Evolutionary conservation across 64 coral and sea anemone species (phyloP), one percentile per base, ranked within the genome.

Genomic region (Platygyra sinensis): DNA sequence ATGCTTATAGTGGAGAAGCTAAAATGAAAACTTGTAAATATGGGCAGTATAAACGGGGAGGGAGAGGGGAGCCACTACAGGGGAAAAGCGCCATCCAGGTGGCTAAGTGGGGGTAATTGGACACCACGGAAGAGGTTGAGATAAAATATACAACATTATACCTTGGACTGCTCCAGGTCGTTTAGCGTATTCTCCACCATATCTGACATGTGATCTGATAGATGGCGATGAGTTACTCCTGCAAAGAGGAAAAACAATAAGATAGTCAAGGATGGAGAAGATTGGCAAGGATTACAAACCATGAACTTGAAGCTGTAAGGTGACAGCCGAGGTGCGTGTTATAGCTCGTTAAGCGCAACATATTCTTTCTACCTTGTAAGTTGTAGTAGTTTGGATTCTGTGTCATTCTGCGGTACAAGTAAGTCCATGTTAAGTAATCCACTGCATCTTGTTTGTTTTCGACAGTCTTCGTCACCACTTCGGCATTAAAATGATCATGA

Each of bases 361-460:
- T 52, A 50, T 15, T 14, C 18, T 69, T 4, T 86, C 30, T 78
- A 98, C 96, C 96, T 95, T 98, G 96, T 77, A 98, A 89, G 73
- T 98, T 98, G 81, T 98, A 98, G 72, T 98, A 98, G 77, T 98
- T 98, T 5, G 96, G 96, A 49, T 98, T 98, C 51, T 94, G 96
- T 30, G 96, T 98, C 96, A 98, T 98, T 81, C 96, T 80, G 38
- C 96, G 96, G 33, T 98, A 98, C 61, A 98, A 62, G 31, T 89
- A 98, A 8, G 96, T 98, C 96, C 96, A 98, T 1, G 96, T 98
- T 4, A 98, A 67, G 83, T 98, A 98, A 79, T 98, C 96, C 29
- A 98, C 96, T 25, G 96, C 96, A 83, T 98, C 96, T 32, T 98
- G 96, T 50, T 98, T 98, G 93, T 98, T 98, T 49, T 98, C 96